A percentile compares a stretch with the other conserved stretches of the same genome.
Conservation (phyloP, 37 sponge, comb jelly and placozoan species). For the Dysidea cf. avara region DNA sequence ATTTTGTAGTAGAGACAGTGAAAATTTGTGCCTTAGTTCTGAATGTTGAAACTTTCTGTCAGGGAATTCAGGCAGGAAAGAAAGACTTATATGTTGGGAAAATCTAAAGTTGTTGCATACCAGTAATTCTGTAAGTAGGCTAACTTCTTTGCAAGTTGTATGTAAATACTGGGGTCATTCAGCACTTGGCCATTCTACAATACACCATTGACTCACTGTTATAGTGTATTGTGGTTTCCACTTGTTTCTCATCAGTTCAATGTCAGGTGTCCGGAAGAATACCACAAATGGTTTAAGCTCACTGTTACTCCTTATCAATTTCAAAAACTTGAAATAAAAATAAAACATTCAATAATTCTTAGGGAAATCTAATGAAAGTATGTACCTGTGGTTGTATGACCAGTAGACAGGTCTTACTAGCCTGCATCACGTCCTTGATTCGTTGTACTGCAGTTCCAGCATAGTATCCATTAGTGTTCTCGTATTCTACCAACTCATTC, state of each 20-base stretch:
- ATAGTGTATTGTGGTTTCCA: slow-evolving; percentile 37
- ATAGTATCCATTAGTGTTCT: slow-evolving; percentile 7
- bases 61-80: too few species aligned
- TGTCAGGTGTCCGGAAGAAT: slow-evolving; percentile 42
- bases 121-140: too few species aligned
- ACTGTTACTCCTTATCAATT: slow-evolving; percentile 12
- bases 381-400: slow-evolving; percentile 41
- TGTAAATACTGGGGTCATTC: not conserved
- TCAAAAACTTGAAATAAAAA: slow-evolving; percentile 1
- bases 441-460: slow-evolving; percentile 40
- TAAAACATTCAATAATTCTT: too few species aligned
- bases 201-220: slow-evolving; percentile 4
- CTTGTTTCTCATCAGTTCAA: slow-evolving; percentile 36
- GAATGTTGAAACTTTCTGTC: too few species aligned
- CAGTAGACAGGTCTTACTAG: slow-evolving; percentile 59
- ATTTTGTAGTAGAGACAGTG: too few species aligned
- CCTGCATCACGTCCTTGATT: slow-evolving; percentile 32
- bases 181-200: too few species aligned
- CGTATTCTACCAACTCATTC: slow-evolving; percentile 41
- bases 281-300: slow-evolving; percentile 58
- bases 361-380: too few species aligned
- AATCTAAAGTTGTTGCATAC: too few species aligned
- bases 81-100: too few species aligned
- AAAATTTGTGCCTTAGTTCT: too few species aligned
- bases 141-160: too few species aligned